Evolutionary conservation across 23 tunicate species (phyloP), one percentile per base, ranked within the genome.

Genomic region (Trididemnum clinides): DNA sequence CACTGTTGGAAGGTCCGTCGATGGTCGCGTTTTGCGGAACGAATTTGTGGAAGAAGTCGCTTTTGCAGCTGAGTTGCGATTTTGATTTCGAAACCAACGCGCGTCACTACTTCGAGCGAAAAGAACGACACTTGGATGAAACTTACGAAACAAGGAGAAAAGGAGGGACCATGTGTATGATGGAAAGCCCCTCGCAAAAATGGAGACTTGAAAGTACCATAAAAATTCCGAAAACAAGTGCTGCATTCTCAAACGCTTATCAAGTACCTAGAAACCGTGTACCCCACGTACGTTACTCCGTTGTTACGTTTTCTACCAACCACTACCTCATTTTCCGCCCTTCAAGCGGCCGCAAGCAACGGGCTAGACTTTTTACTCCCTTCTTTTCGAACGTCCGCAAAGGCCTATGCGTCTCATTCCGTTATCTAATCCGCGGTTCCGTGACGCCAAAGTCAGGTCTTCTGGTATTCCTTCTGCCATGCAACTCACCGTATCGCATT

Each of bases 21-120:
- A 33, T 64, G 39, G 90, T 86, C 26, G 84, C 73, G 0, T 85
- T 80, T 64, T 86, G 90, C 72, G 78, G 35, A 77, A 57, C 76
- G 32, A 82, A 25, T 30, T 64, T 94, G 30, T 94, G 98, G 98
- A 74, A 64, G 59, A 72, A 66, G 31, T 31, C 79, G 7, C 22
- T 89, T 20, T 51, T 65, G 18, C 73, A 89, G 22, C 64, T 94
- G 15, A 94, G 98, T 85, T 94, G 98, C 82, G 98, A 94, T 66
- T 94, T 94, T 33, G 98, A 89, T 30, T 34, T 36, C 33, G 83
- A 88, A 33, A 64, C 37, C 7, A 6, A 2, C 3, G 5, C 19
- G 10, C 36, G 37, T 10, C 19, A 29, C 31, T 6, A n/a, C 4
- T 28, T 29, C 7, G 37, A 66, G 10, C 36, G n/a, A 66, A 44